phyloP scores from a whole-genome alignment of 2,797 vertebrate species.

The Chlorospingus semifuscus region DNA sequence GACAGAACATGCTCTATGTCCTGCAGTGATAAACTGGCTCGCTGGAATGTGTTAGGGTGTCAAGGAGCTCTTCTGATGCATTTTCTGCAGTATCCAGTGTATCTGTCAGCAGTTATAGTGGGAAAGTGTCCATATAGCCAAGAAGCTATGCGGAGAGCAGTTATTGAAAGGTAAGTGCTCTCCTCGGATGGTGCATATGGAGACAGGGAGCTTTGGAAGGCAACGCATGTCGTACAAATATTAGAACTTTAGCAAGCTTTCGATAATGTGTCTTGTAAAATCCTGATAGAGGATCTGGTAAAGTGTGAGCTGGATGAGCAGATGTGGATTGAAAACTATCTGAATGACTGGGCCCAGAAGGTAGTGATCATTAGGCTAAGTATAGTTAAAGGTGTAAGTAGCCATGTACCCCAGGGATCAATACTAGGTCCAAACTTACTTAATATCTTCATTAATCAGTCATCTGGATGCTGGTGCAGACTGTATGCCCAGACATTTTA shows the following conservation, averaged over 20 bases:
- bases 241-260: neutral
- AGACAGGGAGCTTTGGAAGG: neutral
- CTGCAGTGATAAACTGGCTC: conserved; percentile 94
- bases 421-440: neutral
- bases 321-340: neutral
- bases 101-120: conserved; percentile 84
- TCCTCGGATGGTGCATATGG: neutral
- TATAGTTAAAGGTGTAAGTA: neutral
- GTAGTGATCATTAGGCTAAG: neutral
- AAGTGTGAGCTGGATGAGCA: neutral
- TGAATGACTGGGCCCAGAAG: neutral
- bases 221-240: fast-evolving
- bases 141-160: conserved; percentile 83
- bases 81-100: conserved; percentile 87
- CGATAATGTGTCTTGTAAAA: neutral
- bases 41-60: conserved; percentile 90
- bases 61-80: conserved; percentile 93
- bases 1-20: conserved; percentile 89
- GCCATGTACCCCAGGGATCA: neutral
- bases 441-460: neutral
- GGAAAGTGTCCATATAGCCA: conserved; percentile 87
- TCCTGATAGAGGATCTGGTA: neutral
- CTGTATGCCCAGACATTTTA: neutral
- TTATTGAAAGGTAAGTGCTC: conserved; percentile 78
- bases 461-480: neutral